Evolutionary conservation across 2,113 vertebrate genomes (phyloP), one percentile per base, ranked within the genome.

Genomic region (Trogon surrucura): DNA sequence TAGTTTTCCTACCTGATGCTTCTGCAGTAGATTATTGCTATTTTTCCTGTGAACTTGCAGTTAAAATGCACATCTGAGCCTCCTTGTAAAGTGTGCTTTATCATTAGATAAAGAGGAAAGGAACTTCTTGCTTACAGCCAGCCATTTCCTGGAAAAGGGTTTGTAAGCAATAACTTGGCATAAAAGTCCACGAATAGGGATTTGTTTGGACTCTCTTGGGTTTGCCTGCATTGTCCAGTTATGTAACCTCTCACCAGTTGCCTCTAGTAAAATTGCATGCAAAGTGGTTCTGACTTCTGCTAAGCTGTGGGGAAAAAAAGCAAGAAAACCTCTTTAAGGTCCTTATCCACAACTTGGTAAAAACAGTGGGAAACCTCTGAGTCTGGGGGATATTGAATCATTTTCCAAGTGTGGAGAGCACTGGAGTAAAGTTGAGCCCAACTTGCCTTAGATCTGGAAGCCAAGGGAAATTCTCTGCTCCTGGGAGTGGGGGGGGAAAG

Each of bases 201-300:
- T 65, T 96, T 92, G 69, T 91, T 74, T 41, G 60, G 73, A 23
- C 70, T 94, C 77, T 70, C 50, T 36, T 80, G 83, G 57, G 54
- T 61, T 79, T 69, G 66, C 53, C 36, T 75, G 10, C 61, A 73
- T 74, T 94, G 74, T 92, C 88, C 96, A 77, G 85, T 87, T 96
- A 89, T 95, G 83, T 93, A 95, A 38, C 77, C 77, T 92, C 84
- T 75, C 83, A 90, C 65, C 93, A 93, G 85, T 73, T 94, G 88
- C 32, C 66, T 90, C 80, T 86, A 88, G 83, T 94, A 96, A 97
- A 96, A 93, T 38, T 77, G 8, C 57, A 80, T 69, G 95, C 56
- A 80, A 93, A 93, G 64, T 85, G 61, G 30, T 85, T 93, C 83
- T 95, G 93, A 86, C 77, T 84, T 88, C 61, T 96, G 72, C 34